phyloP scores from a whole-genome alignment of 53 echinoderm and acorn worm species.

The Antedon mediterranea region DNA sequence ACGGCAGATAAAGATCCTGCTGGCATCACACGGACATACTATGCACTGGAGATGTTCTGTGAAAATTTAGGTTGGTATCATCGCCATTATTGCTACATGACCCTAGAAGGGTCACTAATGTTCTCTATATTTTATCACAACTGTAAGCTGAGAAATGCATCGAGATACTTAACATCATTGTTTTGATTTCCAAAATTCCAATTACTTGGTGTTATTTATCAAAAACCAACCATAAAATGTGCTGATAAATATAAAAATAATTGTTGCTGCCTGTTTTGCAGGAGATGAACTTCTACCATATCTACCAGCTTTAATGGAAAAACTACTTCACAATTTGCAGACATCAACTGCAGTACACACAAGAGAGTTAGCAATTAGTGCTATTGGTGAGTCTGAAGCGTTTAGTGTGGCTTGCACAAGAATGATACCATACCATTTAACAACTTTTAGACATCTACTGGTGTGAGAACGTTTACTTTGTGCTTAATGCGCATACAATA shows the following conservation, averaged over 20 bases:
- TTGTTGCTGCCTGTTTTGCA: conserved; percentile 12
- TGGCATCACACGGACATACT: conserved; percentile 85
- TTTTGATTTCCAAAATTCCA: too few species aligned
- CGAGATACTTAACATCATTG: too few species aligned
- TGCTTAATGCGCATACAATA: too few species aligned
- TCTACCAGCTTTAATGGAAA: conserved; percentile 72
- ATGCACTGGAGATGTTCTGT: conserved; percentile 97
- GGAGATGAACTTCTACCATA: conserved; percentile 82
- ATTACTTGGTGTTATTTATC: too few species aligned
- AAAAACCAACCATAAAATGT: too few species aligned
- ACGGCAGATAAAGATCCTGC: conserved; percentile 54
- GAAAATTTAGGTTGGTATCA: conserved; percentile 80
- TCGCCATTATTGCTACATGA: too few species aligned
- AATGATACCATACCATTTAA: too few species aligned
- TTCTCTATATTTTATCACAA: too few species aligned
- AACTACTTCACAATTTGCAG: conserved; percentile 64
- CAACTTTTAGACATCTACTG: not conserved
- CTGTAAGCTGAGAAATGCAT: too few species aligned
- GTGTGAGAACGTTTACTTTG: not conserved
- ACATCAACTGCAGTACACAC: conserved; percentile 50
- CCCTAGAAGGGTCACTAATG: too few species aligned
- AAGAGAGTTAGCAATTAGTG: conserved; percentile 92
- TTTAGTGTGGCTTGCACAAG: too few species aligned
- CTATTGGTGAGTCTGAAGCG: conserved; percentile 75
- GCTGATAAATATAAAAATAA: too few species aligned